phyloP scores from a whole-genome alignment of 1,140 invertebrate genomes.

The Drosophila obscura region DNA sequence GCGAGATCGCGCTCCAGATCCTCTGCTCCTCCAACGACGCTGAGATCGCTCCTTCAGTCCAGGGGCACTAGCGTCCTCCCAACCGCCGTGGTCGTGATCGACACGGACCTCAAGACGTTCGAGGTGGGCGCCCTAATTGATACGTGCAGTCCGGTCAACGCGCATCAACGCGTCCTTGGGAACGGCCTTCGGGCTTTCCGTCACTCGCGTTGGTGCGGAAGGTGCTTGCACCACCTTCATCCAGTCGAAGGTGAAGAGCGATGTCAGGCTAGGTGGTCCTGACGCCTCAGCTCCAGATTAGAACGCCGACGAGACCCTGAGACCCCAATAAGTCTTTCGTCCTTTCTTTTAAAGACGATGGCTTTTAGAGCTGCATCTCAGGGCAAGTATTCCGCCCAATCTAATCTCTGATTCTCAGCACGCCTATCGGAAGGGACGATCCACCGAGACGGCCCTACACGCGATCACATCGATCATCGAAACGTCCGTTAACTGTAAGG shows the following conservation, averaged over 20 bases:
- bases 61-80: neutral
- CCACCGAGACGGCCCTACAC: too few species aligned
- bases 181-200: neutral
- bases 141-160: neutral
- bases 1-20: neutral
- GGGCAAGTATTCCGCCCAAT: too few species aligned
- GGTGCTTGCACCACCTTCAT: neutral
- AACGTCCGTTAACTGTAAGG: too few species aligned
- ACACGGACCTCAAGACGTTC: neutral
- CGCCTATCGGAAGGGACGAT: too few species aligned
- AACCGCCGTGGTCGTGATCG: neutral
- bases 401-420: too few species aligned
- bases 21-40: neutral
- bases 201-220: too few species aligned
- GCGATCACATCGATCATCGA: too few species aligned
- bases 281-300: neutral
- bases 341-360: too few species aligned
- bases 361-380: too few species aligned
- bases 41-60: neutral
- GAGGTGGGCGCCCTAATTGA: neutral
- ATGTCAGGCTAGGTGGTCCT: neutral
- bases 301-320: neutral
- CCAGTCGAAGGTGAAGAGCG: too few species aligned
- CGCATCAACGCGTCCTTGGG: neutral
- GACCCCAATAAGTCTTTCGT: too few species aligned